A percentile compares a stretch with the other conserved stretches of the same genome.
Evolutionary conservation across 2,888 invertebrate species (phyloP).

Genomic region (Eristalis arbustorum): DNA sequence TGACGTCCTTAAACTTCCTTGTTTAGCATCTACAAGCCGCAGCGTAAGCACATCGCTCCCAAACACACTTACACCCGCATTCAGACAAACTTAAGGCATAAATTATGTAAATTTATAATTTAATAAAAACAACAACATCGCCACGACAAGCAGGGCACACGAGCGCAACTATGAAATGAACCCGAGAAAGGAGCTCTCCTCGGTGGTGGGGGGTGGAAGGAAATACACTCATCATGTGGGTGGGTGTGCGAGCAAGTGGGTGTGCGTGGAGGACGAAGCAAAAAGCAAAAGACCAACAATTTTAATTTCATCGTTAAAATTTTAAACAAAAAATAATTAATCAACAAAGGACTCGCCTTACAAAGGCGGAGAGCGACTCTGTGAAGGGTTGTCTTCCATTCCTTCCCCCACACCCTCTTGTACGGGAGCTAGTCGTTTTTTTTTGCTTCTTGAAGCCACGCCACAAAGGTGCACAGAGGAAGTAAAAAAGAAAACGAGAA

Average conservation of each 20-base stretch:
- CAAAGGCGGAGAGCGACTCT: not conserved
- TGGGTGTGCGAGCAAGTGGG: not conserved
- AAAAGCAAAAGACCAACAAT: not conserved
- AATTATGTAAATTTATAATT: conserved; percentile 61
- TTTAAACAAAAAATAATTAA: conserved; percentile 49
- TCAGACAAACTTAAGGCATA: conserved; percentile 11
- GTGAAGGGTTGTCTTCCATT: not conserved
- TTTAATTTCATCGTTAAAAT: conserved; percentile 37
- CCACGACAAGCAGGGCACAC: not conserved
- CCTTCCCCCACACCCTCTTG: not conserved
- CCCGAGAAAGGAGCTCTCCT: not conserved
- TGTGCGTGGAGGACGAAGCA: not conserved
- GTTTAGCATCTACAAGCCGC: conserved; percentile 6
- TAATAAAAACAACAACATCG: conserved; percentile 37
- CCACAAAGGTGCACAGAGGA: not conserved
- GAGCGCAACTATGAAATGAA: not conserved
- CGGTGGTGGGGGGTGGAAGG: not conserved
- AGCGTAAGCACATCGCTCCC: not conserved
- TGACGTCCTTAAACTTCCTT: conserved; percentile 50
- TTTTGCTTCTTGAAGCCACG: not conserved
- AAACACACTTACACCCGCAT: not conserved
- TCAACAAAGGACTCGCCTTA: conserved; percentile 14
- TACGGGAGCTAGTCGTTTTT: not conserved
- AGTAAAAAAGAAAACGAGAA: not conserved
- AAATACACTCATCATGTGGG: too few species aligned